Evolutionary conservation across 2,113 vertebrate genomes (phyloP), one percentile per base, ranked within the genome.

Genomic region (Ornithorhynchus anatinus): DNA sequence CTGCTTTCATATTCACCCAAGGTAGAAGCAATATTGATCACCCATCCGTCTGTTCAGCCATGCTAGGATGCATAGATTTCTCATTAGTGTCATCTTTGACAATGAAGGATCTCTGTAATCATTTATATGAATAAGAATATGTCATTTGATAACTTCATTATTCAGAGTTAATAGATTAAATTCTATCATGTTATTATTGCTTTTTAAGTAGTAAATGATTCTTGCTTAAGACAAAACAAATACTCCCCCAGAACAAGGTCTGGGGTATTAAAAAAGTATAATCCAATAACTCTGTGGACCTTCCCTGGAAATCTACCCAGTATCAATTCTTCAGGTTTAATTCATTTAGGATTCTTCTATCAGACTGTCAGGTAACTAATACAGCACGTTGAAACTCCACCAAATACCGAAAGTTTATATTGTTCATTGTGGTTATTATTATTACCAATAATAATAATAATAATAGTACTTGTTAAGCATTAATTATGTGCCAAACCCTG

Each of bases 211-310:
- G 15, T 33, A 31, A 9, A 13, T 10, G 32, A n/a, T 1, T 7
- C 7, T 33, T 71, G 72, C 31, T 45, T 50, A 45, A 33, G 75
- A n/a, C n/a, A n/a, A n/a, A n/a, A n/a, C n/a, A n/a, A n/a, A n/a
- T n/a, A n/a, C n/a, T n/a, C n/a, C n/a, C n/a, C 12, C 60, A 47
- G n/a, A 64, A 58, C 20, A 54, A 8, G 47, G 42, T 47, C 29
- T 0, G 57, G 11, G 27, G 10, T 37, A n/a, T n/a, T n/a, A 69
- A 1, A 25, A 33, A 61, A 33, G 63, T 10, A 5, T 5, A 39
- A 53, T 31, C 32, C 14, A 6, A 14, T 17, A 38, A 60, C 73
- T 62, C 48, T 54, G 31, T 2, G 57, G 22, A 47, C 58, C 16
- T 1, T 14, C 47, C 44, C 19, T 40, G 0, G 8, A 72, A 48